Evolutionary conservation across 2,113 vertebrate species (phyloP), one percentile per base, ranked within the genome.

Genomic region (Hydropotes inermis): DNA sequence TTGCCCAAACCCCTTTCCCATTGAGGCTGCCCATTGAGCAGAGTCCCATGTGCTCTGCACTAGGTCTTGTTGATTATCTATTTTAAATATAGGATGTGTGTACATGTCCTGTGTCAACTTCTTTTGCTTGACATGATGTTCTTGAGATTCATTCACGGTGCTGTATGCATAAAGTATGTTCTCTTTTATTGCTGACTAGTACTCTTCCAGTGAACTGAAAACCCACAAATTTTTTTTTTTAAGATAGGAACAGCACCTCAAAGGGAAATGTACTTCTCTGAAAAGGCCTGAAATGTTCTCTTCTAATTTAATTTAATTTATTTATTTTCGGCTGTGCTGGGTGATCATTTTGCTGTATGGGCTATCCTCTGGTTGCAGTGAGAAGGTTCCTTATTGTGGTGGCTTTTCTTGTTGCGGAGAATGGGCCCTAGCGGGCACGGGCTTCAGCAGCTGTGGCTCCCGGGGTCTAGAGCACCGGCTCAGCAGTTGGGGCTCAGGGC

Each of bases 401-500:
- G 36, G 67, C 9, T 39, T 39, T 13, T 74, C 70, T 74, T 74
- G 67, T 25, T 3, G 5, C 5, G 0, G 70, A 74, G 21, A 12
- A 74, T 1, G 6, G 36, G 70, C n/a, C 39, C 12, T 13, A 43
- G 70, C 1, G 0, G 6, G 70, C 36, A 39, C 25, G 36, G 36
- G 21, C 36, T 74, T 74, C 36, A 74, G 70, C 0, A 25, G 70
- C 7, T 14, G 11, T 0, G 21, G 21, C n/a, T 74, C 67, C 21
- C 1, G 3, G 36, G 67, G 10, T 25, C 36, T 74, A 39, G 67
- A 23, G 67, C 19, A 39, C 36, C 23, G 11, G 70, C 36, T 43
- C 21, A 1, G 36, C 6, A 74, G 21, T 13, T 25, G 36, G 19
- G 70, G 2, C 0, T 0, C 36, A 13, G 10, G 36, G 36, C 5